Evolutionary conservation across 2,888 invertebrate genomes (phyloP), one percentile per base, ranked within the genome.

Genomic region (Cordylochernes scorpioides): DNA sequence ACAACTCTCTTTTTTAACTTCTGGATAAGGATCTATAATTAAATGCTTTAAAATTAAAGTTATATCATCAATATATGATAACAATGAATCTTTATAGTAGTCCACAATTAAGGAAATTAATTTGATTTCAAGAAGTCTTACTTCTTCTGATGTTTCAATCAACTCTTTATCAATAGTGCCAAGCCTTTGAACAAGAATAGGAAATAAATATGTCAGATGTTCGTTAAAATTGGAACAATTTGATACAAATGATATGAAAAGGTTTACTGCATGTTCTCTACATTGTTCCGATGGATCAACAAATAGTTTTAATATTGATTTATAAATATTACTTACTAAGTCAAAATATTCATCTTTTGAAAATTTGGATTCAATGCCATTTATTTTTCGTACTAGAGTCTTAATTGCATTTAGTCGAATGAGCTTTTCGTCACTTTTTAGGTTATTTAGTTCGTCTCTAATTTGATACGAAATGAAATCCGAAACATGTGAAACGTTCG

Each of bases 121-220:
- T 32, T 59, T 49, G 1, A 80, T 51, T 28, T 72, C 58, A 22
- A 65, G 54, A 8, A 77, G 49, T 15, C 84, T 64, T 24, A 84
- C 61, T 59, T 88, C 86, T 55, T 88, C 86, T 0, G 68, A 67
- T 21, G 60, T 51, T 48, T 71, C 70, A n/a, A n/a, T n/a, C n/a
- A n/a, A n/a, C 3, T 61, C 46, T 24, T 71, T 60, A 49, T 80
- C 78, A 21, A 67, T 63, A 31, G 66, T 64, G 1, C 74, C 77
- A 39, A 86, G 62, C 35, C 80, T 65, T 42, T 70, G 68, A 1
- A 67, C 63, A 35, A 84, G 48, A 2, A 71, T 64, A 2, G 77
- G 72, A 18, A 82, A 56, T 10, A 80, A 56, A 39, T 71, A 70
- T 1, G 69, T 64, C 28, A 78, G 55, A 49, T 71, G 69, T 37